Percentiles rank a stretch among this genome's conserved stretches.
Conservation (phyloP, 2,113 vertebrate genomes). For the Ictidomys tridecemlineatus region DNA sequence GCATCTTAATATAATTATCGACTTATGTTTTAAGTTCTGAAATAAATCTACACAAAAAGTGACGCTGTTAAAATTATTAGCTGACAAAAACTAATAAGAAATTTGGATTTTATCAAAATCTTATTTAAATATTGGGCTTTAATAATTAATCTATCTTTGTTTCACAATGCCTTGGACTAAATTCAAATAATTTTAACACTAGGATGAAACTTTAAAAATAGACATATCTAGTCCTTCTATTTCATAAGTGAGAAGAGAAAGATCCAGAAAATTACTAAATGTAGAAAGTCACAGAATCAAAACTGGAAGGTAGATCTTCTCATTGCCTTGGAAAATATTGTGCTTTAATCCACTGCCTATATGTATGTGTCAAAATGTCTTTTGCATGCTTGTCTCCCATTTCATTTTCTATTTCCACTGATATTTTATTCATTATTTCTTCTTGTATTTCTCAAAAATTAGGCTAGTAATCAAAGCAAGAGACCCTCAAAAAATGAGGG, state of each 20-base stretch:
- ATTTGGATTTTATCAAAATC: neutral
- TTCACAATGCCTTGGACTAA: neutral
- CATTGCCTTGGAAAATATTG: neutral
- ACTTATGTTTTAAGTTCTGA: constrained; percentile 38
- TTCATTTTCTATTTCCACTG: neutral
- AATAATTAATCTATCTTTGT: neutral
- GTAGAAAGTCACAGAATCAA: neutral
- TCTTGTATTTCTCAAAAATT: constrained; percentile 13
- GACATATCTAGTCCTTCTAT: neutral
- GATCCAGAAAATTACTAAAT: neutral
- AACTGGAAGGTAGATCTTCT: neutral
- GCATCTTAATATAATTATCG: neutral
- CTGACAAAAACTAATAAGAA: neutral
- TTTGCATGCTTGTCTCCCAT: constrained; percentile 6
- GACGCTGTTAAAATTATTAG: neutral
- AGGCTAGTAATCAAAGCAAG: neutral
- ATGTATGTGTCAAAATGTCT: neutral
- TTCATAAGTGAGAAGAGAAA: neutral
- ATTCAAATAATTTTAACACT: neutral
- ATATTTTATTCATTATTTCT: neutral
- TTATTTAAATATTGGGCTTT: neutral
- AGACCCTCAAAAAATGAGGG: too few species aligned
- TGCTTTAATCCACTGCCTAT: neutral
- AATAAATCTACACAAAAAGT: neutral
- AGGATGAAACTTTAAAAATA: neutral